Conservation (phyloP, 1,140 invertebrate species). For the Papilio helenus region DNA sequence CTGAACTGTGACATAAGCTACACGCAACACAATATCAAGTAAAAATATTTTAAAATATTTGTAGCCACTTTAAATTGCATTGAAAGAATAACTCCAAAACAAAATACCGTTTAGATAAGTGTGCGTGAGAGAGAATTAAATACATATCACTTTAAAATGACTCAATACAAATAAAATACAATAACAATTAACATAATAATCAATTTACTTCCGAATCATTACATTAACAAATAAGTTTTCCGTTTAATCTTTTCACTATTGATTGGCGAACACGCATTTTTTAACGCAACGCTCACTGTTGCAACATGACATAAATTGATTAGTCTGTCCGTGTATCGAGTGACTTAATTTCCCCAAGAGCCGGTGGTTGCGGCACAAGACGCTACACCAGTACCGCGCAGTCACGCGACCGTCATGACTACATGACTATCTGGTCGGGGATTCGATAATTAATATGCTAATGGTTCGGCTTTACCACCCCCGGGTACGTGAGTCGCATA, state of each 20-base stretch:
- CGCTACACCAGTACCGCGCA: constrained; percentile 41
- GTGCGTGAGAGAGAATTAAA: background rate
- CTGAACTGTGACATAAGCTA: background rate
- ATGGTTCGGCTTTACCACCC: constrained; percentile 67
- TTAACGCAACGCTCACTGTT: constrained; percentile 50
- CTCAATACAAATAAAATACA: background rate
- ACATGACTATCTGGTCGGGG: constrained; percentile 54
- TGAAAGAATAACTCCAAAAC: too few species aligned
- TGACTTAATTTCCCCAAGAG: constrained; percentile 40
- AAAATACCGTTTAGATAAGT: background rate
- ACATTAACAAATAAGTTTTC: background rate
- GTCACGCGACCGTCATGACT: constrained; percentile 59
- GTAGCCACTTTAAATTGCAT: too few species aligned
- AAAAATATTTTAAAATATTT: background rate
- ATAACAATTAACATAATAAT: background rate
- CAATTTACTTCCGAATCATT: background rate
- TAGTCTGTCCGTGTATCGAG: constrained; percentile 45
- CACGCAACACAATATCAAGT: background rate
- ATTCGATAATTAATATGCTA: constrained; percentile 76
- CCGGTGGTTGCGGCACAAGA: constrained; percentile 35
- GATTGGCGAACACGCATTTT: constrained; percentile 35
- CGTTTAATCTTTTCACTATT: constrained; percentile 15
- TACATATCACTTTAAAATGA: background rate
- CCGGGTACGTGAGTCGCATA: constrained; percentile 64
- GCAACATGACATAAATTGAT: constrained; percentile 51